Evolutionary conservation across 1,140 invertebrate genomes (phyloP).

Genomic region (Asbolus verrucosus): DNA sequence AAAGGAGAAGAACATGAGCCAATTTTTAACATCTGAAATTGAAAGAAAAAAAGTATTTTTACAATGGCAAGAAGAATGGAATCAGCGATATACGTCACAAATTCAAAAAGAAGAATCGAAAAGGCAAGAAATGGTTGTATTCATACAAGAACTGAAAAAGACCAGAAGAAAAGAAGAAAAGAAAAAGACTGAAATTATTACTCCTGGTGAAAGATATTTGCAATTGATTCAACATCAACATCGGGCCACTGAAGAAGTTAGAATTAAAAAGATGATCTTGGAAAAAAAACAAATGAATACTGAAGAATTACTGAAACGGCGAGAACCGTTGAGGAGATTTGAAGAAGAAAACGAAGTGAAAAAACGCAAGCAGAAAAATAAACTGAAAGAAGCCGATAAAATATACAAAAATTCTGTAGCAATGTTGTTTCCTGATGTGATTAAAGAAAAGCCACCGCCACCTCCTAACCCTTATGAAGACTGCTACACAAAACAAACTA

Average conservation of each 20-base stretch:
- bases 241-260: conserved; percentile 63
- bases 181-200: conserved; percentile 5
- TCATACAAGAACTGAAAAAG: conserved; percentile 15
- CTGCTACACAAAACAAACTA: conserved; percentile 42
- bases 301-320: conserved; percentile 65
- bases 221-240: conserved; percentile 64
- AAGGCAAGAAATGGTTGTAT: conserved; percentile 43
- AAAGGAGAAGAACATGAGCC: conserved; percentile 34
- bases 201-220: conserved; percentile 58
- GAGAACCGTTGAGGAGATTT: conserved; percentile 64
- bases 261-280: conserved; percentile 66
- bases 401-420: conserved; percentile 61
- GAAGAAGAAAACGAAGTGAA: conserved; percentile 64
- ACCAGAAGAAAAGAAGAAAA: conserved; percentile 7
- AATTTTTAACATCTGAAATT: conserved; percentile 49
- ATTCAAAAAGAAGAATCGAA: background rate
- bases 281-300: conserved; percentile 66
- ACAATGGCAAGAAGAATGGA: conserved; percentile 59
- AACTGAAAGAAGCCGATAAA: conserved; percentile 56
- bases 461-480: conserved; percentile 58
- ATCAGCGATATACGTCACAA: conserved; percentile 50
- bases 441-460: conserved; percentile 57
- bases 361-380: conserved; percentile 61
- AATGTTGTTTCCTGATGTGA: conserved; percentile 61
- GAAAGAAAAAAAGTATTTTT: conserved; percentile 55